A percentile compares a stretch with the other conserved stretches of the same genome.
Evolutionary conservation across 2,113 vertebrate species (phyloP).

Genomic region (Leptobrachium ailaonicum): DNA sequence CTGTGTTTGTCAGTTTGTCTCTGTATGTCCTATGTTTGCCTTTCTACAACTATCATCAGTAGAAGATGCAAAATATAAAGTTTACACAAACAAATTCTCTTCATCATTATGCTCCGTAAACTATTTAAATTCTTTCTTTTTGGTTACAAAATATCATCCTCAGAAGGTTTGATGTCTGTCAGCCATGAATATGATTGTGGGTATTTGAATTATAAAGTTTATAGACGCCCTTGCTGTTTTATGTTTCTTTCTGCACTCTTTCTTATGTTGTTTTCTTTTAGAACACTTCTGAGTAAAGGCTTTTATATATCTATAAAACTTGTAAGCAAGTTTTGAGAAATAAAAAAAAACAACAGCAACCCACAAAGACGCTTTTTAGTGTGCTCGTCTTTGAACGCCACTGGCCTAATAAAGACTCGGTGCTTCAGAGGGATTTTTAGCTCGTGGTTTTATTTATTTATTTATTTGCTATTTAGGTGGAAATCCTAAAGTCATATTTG

Average conservation of each 20-base stretch:
- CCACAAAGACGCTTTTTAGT: conserved; percentile 7
- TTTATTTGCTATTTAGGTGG: too few relatives aligned
- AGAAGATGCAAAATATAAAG: too few relatives aligned
- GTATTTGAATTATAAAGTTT: background rate
- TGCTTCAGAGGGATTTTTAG: conserved; percentile 3
- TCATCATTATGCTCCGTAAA: too few relatives aligned
- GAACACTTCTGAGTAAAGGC: background rate
- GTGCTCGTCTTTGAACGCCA: conserved; percentile 17
- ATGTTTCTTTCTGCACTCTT: conserved; percentile 8
- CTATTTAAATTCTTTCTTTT: background rate
- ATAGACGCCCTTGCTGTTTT: background rate
- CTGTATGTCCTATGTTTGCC: too few relatives aligned
- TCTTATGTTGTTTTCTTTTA: conserved; percentile 9
- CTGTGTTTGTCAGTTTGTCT: too few relatives aligned
- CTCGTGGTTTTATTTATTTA: background rate
- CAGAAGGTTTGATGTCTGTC: too few relatives aligned
- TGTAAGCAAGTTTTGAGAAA: conserved; percentile 12
- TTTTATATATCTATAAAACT: conserved; percentile 38
- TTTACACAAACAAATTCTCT: too few relatives aligned
- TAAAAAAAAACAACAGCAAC: background rate
- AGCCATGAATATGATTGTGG: too few relatives aligned
- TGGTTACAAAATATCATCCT: too few relatives aligned
- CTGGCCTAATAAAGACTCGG: conserved; percentile 14
- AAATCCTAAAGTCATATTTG: too few relatives aligned
- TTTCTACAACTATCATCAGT: too few relatives aligned